phyloP scores from a whole-genome alignment of 2,797 vertebrate genomes.

The Crypturellus tataupa region DNA sequence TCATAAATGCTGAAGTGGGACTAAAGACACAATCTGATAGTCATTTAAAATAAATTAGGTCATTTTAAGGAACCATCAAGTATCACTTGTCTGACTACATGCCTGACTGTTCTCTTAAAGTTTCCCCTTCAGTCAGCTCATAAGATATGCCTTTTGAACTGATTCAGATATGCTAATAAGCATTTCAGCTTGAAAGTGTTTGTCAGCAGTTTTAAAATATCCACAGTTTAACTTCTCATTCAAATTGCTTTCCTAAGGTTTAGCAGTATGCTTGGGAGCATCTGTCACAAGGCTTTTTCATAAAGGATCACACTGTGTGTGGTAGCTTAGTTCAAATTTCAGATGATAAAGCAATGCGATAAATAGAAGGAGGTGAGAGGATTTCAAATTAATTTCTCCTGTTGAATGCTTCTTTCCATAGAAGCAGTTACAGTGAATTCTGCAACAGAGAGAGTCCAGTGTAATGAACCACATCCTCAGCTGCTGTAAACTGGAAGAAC shows the following conservation, averaged over 20 bases:
- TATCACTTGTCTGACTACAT: not conserved
- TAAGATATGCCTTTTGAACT: constrained; percentile 56
- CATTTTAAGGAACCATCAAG: constrained; percentile 41
- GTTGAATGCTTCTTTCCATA: not conserved
- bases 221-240: constrained; percentile 47
- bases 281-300: constrained; percentile 46
- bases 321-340: constrained; percentile 24
- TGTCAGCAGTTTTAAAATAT: constrained; percentile 71
- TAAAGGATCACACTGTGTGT: constrained; percentile 11
- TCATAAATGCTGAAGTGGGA: constrained; percentile 17
- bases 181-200: constrained; percentile 55
- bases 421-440: not conserved
- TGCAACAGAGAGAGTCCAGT: not conserved
- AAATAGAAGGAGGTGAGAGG: not conserved
- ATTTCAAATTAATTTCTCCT: constrained; percentile 29
- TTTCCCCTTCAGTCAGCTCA: constrained; percentile 37
- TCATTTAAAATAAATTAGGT: constrained; percentile 62
- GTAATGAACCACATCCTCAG: not conserved
- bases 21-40: constrained; percentile 34
- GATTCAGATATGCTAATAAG: constrained; percentile 53
- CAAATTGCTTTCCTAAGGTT: constrained; percentile 50
- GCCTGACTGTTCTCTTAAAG: constrained; percentile 21
- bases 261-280: constrained; percentile 17
- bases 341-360: constrained; percentile 37
- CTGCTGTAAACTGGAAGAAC: not conserved